Conservation (phyloP, 1,140 invertebrate genomes). For the Akabosia matsudoensis region DNA sequence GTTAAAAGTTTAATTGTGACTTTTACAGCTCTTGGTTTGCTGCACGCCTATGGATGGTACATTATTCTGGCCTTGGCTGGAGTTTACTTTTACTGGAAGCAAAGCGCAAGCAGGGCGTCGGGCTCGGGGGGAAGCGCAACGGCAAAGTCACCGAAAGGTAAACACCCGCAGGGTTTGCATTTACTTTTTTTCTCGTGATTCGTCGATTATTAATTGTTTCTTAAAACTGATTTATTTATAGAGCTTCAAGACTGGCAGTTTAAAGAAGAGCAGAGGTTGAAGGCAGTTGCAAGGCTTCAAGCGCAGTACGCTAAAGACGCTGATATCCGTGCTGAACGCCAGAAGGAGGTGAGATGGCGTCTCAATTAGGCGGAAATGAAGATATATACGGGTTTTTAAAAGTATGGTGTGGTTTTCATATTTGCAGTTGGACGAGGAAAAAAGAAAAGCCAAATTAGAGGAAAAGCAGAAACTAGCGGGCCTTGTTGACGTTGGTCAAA, state of each 20-base stretch:
- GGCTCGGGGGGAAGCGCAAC: neutral
- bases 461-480: slow-evolving; percentile 24
- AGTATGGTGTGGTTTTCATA: neutral
- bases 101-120: neutral
- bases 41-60: slow-evolving; percentile 30
- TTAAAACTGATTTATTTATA: neutral
- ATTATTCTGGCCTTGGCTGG: slow-evolving; percentile 9
- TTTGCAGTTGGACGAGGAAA: slow-evolving; percentile 33
- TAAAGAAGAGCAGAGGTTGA: slow-evolving; percentile 35
- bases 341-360: slow-evolving; percentile 25
- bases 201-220: neutral
- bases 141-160: neutral
- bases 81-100: slow-evolving; percentile 2
- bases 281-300: slow-evolving; percentile 30
- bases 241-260: slow-evolving; percentile 2
- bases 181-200: neutral
- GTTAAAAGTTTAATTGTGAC: neutral
- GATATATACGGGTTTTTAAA: neutral
- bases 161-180: neutral
- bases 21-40: neutral
- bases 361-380: neutral
- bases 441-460: slow-evolving; percentile 24
- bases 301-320: slow-evolving; percentile 29
- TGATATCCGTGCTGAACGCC: slow-evolving; percentile 28
- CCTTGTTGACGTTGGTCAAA: neutral